A percentile compares a stretch with the other conserved stretches of the same genome.
Conservation (phyloP, 2,888 invertebrate species). For the Pachliopta kotzebuea region DNA sequence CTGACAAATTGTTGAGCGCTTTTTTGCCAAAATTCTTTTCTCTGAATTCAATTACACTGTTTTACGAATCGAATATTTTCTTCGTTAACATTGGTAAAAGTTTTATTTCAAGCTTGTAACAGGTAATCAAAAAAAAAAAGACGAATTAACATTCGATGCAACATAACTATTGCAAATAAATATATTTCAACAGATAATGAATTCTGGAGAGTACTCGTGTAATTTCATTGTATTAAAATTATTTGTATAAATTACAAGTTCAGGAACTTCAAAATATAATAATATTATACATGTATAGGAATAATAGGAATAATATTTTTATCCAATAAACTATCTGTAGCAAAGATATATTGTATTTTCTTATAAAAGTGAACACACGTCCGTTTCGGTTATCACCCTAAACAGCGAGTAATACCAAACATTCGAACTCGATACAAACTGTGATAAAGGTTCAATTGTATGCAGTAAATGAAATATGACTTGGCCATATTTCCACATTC, state of each 20-base stretch:
- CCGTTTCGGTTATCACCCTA: conserved; percentile 43
- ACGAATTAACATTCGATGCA: too few species aligned
- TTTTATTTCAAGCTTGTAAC: conserved; percentile 3
- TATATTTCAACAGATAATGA: too few species aligned
- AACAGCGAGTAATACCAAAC: conserved; percentile 62
- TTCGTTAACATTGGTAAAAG: not conserved
- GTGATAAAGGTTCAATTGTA: conserved; percentile 79
- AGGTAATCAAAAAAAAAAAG: conserved; percentile 3
- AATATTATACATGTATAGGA: too few species aligned
- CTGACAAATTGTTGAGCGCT: conserved; percentile 72
- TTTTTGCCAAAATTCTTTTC: conserved; percentile 67
- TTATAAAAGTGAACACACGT: conserved; percentile 36
- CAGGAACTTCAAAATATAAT: not conserved
- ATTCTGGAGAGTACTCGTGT: too few species aligned
- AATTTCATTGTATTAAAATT: too few species aligned
- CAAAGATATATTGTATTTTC: not conserved
- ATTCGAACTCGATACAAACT: conserved; percentile 71
- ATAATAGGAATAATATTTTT: too few species aligned
- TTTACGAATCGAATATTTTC: conserved; percentile 32
- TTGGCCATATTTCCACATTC: conserved; percentile 77
- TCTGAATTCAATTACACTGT: conserved; percentile 68
- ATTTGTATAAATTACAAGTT: too few species aligned
- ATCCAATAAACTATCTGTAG: not conserved
- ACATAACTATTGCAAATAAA: too few species aligned
- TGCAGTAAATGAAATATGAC: conserved; percentile 81